A percentile compares a stretch with the other conserved stretches of the same genome.
phyloP scores from a whole-genome alignment of 2,888 invertebrate species.

The Tillus elongatus region DNA sequence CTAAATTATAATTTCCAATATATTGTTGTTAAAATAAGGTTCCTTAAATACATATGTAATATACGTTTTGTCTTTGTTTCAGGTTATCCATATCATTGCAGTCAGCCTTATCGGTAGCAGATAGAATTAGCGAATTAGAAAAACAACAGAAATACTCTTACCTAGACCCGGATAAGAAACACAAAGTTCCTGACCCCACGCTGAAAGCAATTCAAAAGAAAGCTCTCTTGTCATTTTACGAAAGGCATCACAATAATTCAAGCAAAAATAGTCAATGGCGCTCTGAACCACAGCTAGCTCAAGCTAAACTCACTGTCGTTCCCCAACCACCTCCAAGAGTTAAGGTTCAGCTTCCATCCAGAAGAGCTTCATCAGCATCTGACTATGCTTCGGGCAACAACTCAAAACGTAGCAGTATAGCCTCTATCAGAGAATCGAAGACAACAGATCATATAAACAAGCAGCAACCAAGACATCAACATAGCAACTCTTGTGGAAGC shows the following conservation, averaged over 20 bases:
- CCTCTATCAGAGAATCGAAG: constrained; percentile 33
- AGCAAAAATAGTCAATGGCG: constrained; percentile 43
- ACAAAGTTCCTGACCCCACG: constrained; percentile 61
- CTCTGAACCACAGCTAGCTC: constrained; percentile 50
- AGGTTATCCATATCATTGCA: constrained; percentile 34
- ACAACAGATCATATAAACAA: constrained; percentile 30
- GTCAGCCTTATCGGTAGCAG: constrained; percentile 53
- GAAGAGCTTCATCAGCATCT: constrained; percentile 58
- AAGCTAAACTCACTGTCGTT: constrained; percentile 28
- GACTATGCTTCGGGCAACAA: constrained; percentile 50
- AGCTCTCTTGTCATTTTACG: constrained; percentile 71
- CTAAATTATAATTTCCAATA: too few relatives aligned
- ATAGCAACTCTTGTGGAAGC: constrained; percentile 52
- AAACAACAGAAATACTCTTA: constrained; percentile 56
- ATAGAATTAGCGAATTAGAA: constrained; percentile 57
- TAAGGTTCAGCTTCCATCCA: constrained; percentile 43
- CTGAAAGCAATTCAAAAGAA: constrained; percentile 76
- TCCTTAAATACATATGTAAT: too few relatives aligned
- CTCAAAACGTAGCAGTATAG: constrained; percentile 42
- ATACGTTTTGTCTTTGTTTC: constrained; percentile 26
- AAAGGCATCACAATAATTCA: constrained; percentile 52
- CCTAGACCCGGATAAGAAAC: constrained; percentile 64
- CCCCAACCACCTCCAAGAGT: constrained; percentile 41
- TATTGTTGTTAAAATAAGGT: too few relatives aligned
- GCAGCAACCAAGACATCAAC: constrained; percentile 43